phyloP scores from a whole-genome alignment of 2,113 vertebrate species.

The Thunnus maccoyii region DNA sequence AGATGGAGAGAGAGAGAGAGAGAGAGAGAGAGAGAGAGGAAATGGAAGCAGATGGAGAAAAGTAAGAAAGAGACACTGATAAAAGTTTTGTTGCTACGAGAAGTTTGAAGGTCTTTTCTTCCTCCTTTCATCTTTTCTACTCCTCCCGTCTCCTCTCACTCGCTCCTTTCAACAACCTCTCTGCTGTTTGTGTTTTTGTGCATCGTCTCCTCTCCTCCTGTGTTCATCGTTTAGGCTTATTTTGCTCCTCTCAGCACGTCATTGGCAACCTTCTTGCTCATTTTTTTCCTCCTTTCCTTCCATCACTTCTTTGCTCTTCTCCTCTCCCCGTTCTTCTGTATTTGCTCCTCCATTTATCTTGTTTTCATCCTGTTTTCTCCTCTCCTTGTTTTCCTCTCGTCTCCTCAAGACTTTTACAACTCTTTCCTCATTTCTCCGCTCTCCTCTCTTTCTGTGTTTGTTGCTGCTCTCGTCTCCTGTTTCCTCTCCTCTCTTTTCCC shows the following conservation, averaged over 20 bases:
- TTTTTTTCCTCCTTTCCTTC: background rate
- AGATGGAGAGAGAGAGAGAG: slow-evolving; percentile 18
- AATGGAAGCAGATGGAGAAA: slow-evolving; percentile 72
- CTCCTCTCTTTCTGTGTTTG: too few species aligned
- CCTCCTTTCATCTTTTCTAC: background rate
- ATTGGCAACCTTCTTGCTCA: background rate
- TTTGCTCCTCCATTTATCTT: background rate
- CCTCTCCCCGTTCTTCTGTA: background rate
- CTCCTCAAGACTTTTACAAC: too few species aligned
- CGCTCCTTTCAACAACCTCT: background rate
- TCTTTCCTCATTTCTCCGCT: too few species aligned
- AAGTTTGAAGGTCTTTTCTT: slow-evolving; percentile 39
- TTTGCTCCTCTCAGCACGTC: background rate
- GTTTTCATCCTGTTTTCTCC: too few species aligned
- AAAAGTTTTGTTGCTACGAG: slow-evolving; percentile 47
- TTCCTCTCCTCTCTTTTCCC: too few species aligned
- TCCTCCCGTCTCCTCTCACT: background rate
- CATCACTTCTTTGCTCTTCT: background rate
- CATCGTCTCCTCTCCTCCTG: slow-evolving; percentile 1
- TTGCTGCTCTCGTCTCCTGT: too few species aligned
- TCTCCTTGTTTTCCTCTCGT: too few species aligned
- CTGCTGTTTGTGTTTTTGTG: background rate
- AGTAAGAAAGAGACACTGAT: slow-evolving; percentile 17
- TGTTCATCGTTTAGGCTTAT: background rate
- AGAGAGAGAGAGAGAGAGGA: slow-evolving; percentile 47